A percentile compares a stretch with the other conserved stretches of the same genome.
phyloP scores from a whole-genome alignment of 2,113 vertebrate genomes.

The Suricata suricatta region DNA sequence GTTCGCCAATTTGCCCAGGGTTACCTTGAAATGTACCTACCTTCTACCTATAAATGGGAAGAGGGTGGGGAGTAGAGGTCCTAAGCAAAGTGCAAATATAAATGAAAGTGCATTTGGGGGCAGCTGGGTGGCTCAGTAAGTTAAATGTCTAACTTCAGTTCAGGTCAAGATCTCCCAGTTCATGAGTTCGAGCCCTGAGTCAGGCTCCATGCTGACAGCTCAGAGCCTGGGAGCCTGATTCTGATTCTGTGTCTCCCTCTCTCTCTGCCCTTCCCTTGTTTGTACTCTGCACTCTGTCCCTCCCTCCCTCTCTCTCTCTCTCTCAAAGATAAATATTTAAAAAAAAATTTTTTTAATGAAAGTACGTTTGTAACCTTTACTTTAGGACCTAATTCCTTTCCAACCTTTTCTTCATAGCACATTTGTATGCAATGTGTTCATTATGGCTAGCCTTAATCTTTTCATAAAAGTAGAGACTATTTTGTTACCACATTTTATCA shows the following conservation, averaged over 20 bases:
- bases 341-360: background rate
- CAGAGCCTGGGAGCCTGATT: no score
- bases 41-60: background rate
- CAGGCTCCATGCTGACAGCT: no score
- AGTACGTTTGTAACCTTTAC: background rate
- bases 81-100: background rate
- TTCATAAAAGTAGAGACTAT: conserved; percentile 13
- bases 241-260: no score
- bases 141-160: no score
- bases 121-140: no score
- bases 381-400: background rate
- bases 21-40: background rate
- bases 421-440: background rate
- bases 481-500: conserved; percentile 5
- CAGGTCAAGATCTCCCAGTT: no score
- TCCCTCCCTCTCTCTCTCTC: no score
- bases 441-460: conserved; percentile 19
- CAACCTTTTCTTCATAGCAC: background rate
- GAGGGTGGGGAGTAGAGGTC: accelerated
- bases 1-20: background rate
- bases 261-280: no score
- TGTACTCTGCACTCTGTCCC: no score
- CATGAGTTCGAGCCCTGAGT: no score
- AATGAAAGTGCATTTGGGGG: background rate
- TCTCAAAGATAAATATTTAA: no score